Evolutionary conservation across 2,113 vertebrate species (phyloP), one percentile per base, ranked within the genome.

Genomic region (Pterocles orientalis): DNA sequence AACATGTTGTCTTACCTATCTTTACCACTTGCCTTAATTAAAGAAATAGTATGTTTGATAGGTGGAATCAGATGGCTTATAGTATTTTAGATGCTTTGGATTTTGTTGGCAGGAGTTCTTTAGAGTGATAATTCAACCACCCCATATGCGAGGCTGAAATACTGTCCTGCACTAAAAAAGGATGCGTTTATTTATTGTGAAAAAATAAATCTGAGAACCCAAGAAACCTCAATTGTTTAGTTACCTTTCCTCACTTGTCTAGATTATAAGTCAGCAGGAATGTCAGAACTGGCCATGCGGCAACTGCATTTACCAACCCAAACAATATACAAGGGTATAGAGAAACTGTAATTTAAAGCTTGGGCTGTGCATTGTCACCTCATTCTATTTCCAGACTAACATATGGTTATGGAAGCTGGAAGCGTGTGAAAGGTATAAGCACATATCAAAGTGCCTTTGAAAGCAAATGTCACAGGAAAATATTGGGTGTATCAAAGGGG

Each of bases 391-490:
- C 68, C 85, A 88, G 75, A 33, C 48, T 60, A 41, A 28, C 56
- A 62, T 36, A 24, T 71, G 62, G 54, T 66, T 82, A 9, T n/a
- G 33, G 53, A 83, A 86, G 58, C 68, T 92, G 68, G 26, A 93
- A 83, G 77, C 1, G 6, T 50, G 51, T 77, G 68, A 88, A 85
- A 88, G 76, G 39, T 88, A 60, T 48, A 71, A 82, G 33, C 36
- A 83, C 88, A 53, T 87, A 81, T 6, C 69, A 84, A 79, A 94
- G 82, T 68, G 26, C 60, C 39, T 86, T 88, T 90, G 71, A 88
- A 95, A 83, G 76, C 76, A 80, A 88, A 90, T 62, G 58, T 86
- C 58, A 69, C 8, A 18, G 75, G 82, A 88, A 90, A 77, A 92
- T 92, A 70, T 16, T 66, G 65, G 24, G 29, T 90, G 20, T 78